Conservation (phyloP, 37 sponge, comb jelly and placozoan species). For the Aplysina aerophoba region DNA sequence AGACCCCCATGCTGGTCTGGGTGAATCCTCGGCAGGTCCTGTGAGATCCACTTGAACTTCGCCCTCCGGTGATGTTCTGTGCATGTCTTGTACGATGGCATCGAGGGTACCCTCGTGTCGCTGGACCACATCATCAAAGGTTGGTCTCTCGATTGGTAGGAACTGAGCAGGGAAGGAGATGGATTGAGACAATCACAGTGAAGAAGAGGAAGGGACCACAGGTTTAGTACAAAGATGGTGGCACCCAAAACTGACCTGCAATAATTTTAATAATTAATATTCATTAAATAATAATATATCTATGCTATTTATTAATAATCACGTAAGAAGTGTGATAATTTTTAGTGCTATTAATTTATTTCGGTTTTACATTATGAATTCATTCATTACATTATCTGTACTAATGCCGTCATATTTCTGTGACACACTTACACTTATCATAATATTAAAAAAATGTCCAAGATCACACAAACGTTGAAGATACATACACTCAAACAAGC, state of each 20-base stretch:
- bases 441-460: not conserved
- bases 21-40: not conserved
- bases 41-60: not conserved
- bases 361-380: no score
- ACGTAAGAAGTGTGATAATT: no score
- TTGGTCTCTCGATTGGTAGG: slow-evolving; percentile 57
- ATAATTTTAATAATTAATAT: no score
- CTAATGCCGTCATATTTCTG: no score
- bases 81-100: no score
- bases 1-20: not conserved
- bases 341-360: no score
- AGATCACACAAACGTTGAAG: not conserved
- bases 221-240: no score
- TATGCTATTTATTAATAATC: no score
- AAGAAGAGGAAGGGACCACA: no score
- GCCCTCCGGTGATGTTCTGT: not conserved
- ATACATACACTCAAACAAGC: slow-evolving; percentile 10
- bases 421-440: no score
- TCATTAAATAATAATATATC: no score
- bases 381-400: not conserved
- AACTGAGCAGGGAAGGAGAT: slow-evolving; percentile 24
- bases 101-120: not conserved
- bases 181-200: not conserved
- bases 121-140: slow-evolving; percentile 34
- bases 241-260: no score